Evolutionary conservation across 2,113 vertebrate species (phyloP).

Genomic region (Rhombomys opimus): DNA sequence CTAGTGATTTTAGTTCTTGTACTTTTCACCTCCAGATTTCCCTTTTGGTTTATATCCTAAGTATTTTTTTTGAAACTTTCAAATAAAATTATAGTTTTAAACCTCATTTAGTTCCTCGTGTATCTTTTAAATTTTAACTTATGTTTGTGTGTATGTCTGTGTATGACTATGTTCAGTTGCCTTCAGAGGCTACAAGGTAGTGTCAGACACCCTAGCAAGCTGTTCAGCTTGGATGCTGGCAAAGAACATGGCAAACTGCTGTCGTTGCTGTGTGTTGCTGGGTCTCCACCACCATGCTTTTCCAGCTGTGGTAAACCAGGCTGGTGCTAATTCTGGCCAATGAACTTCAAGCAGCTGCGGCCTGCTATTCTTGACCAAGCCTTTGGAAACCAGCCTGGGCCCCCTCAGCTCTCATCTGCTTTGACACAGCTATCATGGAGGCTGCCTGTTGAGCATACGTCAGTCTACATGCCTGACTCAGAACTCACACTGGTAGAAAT

Average conservation of each 20-base stretch:
- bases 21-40: not conserved
- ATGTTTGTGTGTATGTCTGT: too few relatives aligned
- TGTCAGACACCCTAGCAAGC: not conserved
- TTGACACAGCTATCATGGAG: not conserved
- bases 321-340: not conserved
- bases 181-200: not conserved
- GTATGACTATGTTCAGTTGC: too few relatives aligned
- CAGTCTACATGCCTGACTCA: not conserved
- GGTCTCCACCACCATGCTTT: too few relatives aligned
- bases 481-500: too few relatives aligned
- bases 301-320: not conserved
- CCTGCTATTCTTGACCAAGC: fast-evolving
- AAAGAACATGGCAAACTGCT: not conserved
- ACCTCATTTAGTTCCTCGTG: not conserved
- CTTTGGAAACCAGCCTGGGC: not conserved
- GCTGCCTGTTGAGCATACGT: fast-evolving
- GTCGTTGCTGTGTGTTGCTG: not conserved
- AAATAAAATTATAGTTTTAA: not conserved
- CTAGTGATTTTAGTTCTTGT: not conserved
- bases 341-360: too few relatives aligned
- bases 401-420: not conserved
- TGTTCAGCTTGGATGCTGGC: not conserved
- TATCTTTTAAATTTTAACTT: not conserved
- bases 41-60: not conserved
- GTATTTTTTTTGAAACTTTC: not conserved